Conservation (phyloP, 2,113 vertebrate genomes). For the Phalacrocorax brasilianus region DNA sequence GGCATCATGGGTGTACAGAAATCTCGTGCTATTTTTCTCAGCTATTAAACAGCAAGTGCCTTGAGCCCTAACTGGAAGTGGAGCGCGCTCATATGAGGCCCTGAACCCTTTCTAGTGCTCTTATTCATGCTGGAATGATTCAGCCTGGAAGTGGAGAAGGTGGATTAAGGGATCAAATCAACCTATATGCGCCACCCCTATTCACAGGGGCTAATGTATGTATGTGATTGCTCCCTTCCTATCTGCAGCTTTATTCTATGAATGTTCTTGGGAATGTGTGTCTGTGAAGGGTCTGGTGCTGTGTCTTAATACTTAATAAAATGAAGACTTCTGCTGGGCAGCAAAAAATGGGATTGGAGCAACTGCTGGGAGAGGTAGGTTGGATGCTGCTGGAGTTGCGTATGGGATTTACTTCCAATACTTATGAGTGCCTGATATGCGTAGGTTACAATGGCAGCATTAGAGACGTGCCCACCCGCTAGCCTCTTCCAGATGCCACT, state of each 20-base stretch:
- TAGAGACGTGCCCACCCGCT: not conserved
- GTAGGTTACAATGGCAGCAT: not conserved
- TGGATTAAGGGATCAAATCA: not conserved
- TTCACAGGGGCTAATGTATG: not conserved
- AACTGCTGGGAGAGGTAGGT: not conserved
- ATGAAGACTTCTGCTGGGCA: not conserved
- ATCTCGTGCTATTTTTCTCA: fast-evolving
- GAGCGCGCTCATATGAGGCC: fast-evolving
- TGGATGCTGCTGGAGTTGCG: not conserved
- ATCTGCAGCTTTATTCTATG: not conserved
- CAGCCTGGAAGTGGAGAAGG: not conserved
- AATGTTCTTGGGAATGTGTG: not conserved
- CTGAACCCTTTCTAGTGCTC: not conserved
- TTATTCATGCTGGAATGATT: not conserved
- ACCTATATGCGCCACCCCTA: fast-evolving
- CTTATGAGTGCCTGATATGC: fast-evolving
- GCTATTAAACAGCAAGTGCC: not conserved
- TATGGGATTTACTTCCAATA: not conserved
- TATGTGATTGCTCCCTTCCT: not conserved
- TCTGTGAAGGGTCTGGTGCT: not conserved
- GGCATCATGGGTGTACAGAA: no score
- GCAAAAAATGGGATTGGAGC: not conserved
- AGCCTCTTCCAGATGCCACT: not conserved
- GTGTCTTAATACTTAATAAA: not conserved
- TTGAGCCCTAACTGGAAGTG: not conserved